A percentile compares a stretch with the other conserved stretches of the same genome.
Evolutionary conservation across 1,140 invertebrate species (phyloP).

Genomic region (Matsumurasca onukii): DNA sequence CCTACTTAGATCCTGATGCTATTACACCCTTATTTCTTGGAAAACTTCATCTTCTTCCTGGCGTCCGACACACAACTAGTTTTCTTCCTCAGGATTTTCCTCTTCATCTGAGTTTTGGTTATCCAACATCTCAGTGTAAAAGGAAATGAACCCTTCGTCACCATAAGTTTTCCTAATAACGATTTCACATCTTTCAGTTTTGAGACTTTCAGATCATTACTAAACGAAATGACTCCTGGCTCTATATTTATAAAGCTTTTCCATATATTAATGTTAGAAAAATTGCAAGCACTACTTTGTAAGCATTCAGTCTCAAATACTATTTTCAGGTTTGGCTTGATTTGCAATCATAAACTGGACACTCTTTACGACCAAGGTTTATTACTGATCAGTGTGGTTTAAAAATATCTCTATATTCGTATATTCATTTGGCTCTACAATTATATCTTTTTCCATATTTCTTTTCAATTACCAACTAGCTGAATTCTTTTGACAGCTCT

Average conservation of each 20-base stretch:
- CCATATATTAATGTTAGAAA: slow-evolving; percentile 9
- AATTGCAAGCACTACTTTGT: slow-evolving; percentile 32
- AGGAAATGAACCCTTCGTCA: slow-evolving; percentile 23
- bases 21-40: neutral
- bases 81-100: slow-evolving; percentile 20
- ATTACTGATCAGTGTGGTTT: slow-evolving; percentile 34
- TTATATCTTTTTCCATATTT: slow-evolving; percentile 39
- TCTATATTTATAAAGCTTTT: slow-evolving; percentile 14
- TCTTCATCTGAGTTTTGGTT: slow-evolving; percentile 12
- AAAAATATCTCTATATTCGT: slow-evolving; percentile 33
- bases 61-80: slow-evolving; percentile 10
- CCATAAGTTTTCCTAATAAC: slow-evolving; percentile 32
- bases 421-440: slow-evolving; percentile 35
- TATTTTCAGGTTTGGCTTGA: slow-evolving; percentile 17
- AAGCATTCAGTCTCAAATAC: slow-evolving; percentile 36
- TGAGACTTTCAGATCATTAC: slow-evolving; percentile 5
- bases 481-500: slow-evolving; percentile 38
- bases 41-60: slow-evolving; percentile 8
- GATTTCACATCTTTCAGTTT: slow-evolving; percentile 29
- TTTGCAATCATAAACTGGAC: slow-evolving; percentile 33
- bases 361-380: slow-evolving; percentile 26
- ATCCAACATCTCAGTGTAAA: slow-evolving; percentile 13
- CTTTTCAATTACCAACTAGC: slow-evolving; percentile 42
- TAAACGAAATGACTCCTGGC: slow-evolving; percentile 4
- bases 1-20: neutral